phyloP scores from a whole-genome alignment of 2,113 vertebrate genomes.

The Rhynchomys soricoides region DNA sequence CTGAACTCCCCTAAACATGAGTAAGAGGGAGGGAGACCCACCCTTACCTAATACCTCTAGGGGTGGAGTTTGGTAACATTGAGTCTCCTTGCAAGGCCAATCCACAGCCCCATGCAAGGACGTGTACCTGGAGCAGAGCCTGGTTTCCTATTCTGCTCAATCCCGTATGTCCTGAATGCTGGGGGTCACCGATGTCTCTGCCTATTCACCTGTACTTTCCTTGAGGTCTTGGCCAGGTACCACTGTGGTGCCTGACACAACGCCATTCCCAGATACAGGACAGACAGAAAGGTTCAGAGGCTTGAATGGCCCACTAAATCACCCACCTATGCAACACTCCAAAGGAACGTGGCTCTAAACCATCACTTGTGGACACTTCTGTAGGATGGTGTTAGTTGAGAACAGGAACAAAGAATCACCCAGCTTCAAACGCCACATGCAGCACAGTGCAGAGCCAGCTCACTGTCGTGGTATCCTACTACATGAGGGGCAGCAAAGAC shows the following conservation, averaged over 20 bases:
- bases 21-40: background rate
- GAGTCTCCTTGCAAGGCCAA: background rate
- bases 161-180: too few relatives aligned
- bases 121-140: accelerated
- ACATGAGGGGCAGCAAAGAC: background rate
- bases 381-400: background rate
- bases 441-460: accelerated
- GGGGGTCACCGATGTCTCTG: accelerated
- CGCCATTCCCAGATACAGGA: background rate
- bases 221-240: accelerated
- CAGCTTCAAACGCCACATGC: accelerated
- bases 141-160: background rate
- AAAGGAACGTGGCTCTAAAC: background rate
- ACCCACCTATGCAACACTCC: background rate
- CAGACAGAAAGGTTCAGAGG: background rate
- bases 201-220: too few relatives aligned
- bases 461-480: accelerated
- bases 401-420: background rate
- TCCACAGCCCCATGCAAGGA: accelerated
- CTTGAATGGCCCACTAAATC: too few relatives aligned
- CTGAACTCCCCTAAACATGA: background rate
- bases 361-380: background rate
- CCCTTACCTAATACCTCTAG: too few relatives aligned
- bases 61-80: background rate
- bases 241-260: background rate